phyloP scores from a whole-genome alignment of 2,888 invertebrate genomes.

The Macrophya annulata region DNA sequence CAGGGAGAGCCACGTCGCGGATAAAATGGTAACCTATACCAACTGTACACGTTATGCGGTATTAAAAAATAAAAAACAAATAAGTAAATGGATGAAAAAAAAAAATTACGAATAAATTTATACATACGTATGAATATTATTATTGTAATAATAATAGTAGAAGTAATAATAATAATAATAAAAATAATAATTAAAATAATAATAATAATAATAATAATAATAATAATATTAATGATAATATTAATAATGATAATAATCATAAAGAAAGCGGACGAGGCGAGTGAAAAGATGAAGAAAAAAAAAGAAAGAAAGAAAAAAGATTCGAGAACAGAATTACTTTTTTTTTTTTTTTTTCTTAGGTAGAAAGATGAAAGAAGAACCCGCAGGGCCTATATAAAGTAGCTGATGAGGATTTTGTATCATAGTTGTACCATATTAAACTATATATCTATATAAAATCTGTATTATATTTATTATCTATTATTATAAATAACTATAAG shows the following conservation, averaged over 20 bases:
- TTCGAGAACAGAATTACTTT: too few relatives aligned
- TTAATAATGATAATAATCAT: too few relatives aligned
- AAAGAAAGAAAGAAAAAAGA: background rate
- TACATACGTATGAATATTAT: conserved; percentile 5
- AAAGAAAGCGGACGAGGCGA: background rate
- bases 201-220: background rate
- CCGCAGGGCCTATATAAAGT: background rate
- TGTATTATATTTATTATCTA: conserved; percentile 51
- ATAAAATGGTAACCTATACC: conserved; percentile 9
- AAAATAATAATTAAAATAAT: too few relatives aligned
- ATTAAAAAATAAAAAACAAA: background rate
- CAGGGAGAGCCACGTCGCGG: conserved; percentile 5
- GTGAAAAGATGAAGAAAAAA: background rate
- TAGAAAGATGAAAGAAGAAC: background rate
- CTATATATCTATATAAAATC: conserved; percentile 61
- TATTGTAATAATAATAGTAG: background rate
- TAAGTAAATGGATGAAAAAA: background rate
- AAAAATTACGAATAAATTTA: conserved; percentile 7
- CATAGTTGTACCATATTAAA: conserved; percentile 78
- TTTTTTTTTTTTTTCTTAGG: background rate
- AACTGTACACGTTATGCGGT: background rate
- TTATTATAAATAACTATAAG: conserved; percentile 22
- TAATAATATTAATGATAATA: too few relatives aligned
- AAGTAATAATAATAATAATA: too few relatives aligned
- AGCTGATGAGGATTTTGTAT: conserved; percentile 70